Evolutionary conservation across 2,888 invertebrate genomes (phyloP).

Genomic region (Patella ulyssiponensis): DNA sequence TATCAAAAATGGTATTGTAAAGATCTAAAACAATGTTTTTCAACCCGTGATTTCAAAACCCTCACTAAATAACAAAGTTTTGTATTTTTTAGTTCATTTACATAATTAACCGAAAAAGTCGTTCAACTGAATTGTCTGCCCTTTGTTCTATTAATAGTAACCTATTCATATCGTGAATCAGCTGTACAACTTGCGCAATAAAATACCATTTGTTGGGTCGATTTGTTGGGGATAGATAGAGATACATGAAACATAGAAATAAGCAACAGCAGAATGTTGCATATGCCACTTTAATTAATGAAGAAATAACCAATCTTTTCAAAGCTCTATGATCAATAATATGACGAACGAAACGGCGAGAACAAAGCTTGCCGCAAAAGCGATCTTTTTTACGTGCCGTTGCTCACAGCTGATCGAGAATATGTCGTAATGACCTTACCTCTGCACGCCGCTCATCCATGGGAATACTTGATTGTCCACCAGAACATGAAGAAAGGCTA

Average conservation of each 20-base stretch:
- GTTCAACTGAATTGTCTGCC: background rate
- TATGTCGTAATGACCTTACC: conserved; percentile 23
- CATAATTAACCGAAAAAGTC: background rate
- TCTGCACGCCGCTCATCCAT: conserved; percentile 5
- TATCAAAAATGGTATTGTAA: too few relatives aligned
- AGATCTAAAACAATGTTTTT: too few relatives aligned
- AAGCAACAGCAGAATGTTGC: too few relatives aligned
- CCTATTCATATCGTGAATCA: conserved; percentile 7
- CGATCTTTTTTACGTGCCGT: conserved; percentile 8
- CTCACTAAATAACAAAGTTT: too few relatives aligned
- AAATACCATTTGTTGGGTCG: background rate
- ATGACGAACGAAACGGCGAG: too few relatives aligned
- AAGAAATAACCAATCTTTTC: too few relatives aligned
- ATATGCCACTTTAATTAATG: too few relatives aligned
- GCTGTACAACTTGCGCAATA: background rate
- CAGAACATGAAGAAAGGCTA: background rate
- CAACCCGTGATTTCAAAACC: too few relatives aligned
- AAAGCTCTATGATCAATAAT: too few relatives aligned
- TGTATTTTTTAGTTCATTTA: background rate
- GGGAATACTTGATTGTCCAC: background rate
- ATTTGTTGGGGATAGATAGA: background rate
- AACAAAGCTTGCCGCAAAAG: background rate
- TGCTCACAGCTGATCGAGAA: conserved; percentile 26
- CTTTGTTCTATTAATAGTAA: background rate
- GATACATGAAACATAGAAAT: background rate